Percentiles rank a stretch among this genome's conserved stretches.
Evolutionary conservation across 2,113 vertebrate genomes (phyloP).

Genomic region (Larimichthys polyactis): DNA sequence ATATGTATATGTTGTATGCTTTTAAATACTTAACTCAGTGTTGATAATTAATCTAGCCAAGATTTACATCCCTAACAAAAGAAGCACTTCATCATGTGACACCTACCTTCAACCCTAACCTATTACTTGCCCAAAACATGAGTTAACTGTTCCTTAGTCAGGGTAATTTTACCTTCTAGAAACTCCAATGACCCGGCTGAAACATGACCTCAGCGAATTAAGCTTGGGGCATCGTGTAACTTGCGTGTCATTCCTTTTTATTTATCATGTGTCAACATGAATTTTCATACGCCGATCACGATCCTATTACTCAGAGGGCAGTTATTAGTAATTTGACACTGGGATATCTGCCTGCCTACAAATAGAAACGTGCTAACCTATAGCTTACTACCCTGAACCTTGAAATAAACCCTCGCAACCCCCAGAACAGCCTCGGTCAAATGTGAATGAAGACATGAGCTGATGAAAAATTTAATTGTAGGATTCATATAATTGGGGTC

Average conservation of each 20-base stretch:
- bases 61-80: background rate
- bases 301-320: slow-evolving; percentile 23
- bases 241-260: background rate
- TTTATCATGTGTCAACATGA: background rate
- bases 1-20: background rate
- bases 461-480: background rate
- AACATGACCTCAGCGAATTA: slow-evolving; percentile 5
- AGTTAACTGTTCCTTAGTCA: background rate
- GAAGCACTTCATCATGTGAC: background rate
- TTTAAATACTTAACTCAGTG: background rate
- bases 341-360: slow-evolving; percentile 33
- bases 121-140: background rate
- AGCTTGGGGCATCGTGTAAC: background rate
- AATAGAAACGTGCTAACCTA: slow-evolving; percentile 55
- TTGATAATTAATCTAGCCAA: background rate
- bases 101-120: background rate
- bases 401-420: slow-evolving; percentile 26
- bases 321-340: slow-evolving; percentile 48
- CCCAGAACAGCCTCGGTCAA: background rate
- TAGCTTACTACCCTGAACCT: slow-evolving; percentile 39
- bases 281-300: slow-evolving; percentile 24
- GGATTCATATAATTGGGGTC: background rate
- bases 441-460: background rate
- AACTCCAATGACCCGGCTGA: background rate
- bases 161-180: slow-evolving; percentile 11